Evolutionary conservation across 2,113 vertebrate genomes (phyloP).

Genomic region (Furnarius figulus): DNA sequence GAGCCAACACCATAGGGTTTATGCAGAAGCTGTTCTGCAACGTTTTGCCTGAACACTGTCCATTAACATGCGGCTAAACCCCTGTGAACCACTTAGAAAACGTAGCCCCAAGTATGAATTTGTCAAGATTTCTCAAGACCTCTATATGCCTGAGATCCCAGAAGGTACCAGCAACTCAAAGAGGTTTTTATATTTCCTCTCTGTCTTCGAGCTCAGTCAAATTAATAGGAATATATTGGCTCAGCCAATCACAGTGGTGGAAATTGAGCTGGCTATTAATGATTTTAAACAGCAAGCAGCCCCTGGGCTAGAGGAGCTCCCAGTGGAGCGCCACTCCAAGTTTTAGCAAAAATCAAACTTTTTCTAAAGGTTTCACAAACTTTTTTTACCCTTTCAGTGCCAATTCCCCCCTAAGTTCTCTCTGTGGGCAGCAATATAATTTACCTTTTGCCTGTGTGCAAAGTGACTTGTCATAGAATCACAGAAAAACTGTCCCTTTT

Average conservation of each 20-base stretch:
- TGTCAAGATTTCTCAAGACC: background rate
- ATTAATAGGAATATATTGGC: conserved; percentile 17
- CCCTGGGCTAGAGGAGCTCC: background rate
- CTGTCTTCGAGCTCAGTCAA: background rate
- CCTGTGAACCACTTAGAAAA: background rate
- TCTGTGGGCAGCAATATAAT: background rate
- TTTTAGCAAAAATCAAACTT: background rate
- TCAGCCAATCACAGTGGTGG: background rate
- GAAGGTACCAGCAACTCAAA: background rate
- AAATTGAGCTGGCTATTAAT: conserved; percentile 12
- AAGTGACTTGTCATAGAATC: background rate
- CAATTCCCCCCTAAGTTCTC: background rate
- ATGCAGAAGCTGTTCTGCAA: background rate
- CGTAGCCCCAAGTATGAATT: background rate
- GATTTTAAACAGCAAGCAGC: background rate
- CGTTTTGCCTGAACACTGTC: accelerated
- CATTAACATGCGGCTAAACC: background rate
- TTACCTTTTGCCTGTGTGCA: background rate
- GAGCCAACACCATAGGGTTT: background rate
- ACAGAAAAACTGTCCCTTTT: background rate
- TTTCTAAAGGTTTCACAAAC: background rate
- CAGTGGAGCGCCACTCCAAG: background rate
- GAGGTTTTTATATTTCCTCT: background rate
- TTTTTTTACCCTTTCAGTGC: background rate
- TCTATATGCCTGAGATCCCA: background rate